Conservation (phyloP, 2,113 vertebrate species). For the Glareola pratincola region DNA sequence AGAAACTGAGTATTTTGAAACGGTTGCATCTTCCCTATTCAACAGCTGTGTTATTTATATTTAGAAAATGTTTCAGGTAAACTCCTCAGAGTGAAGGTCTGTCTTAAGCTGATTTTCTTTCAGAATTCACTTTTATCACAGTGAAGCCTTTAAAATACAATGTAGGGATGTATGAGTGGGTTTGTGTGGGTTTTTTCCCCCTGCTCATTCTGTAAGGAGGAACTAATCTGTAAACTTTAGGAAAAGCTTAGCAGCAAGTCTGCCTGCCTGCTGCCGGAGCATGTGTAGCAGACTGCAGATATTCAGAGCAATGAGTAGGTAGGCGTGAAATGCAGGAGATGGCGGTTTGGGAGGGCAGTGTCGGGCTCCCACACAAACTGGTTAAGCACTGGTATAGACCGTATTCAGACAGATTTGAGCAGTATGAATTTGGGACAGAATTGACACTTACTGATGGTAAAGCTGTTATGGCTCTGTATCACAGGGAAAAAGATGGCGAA, state of each 20-base stretch:
- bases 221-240: background rate
- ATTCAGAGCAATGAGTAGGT: background rate
- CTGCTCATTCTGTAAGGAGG: background rate
- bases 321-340: background rate
- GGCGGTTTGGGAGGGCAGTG: background rate
- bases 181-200: background rate
- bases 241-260: background rate
- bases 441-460: background rate
- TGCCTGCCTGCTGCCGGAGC: background rate
- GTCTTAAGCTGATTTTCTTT: background rate
- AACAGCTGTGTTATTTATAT: background rate
- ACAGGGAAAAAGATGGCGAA: background rate
- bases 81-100: background rate
- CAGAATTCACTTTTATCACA: background rate
- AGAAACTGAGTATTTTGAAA: background rate
- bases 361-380: background rate
- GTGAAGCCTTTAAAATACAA: background rate
- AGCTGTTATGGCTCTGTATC: background rate
- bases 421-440: background rate
- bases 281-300: background rate
- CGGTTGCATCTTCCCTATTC: background rate
- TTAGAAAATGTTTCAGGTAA: background rate
- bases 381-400: background rate
- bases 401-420: background rate
- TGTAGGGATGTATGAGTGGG: rapidly evolving